A percentile compares a stretch with the other conserved stretches of the same genome.
phyloP scores from a whole-genome alignment of 2,113 vertebrate species.

The Thamnophis sirtalis region DNA sequence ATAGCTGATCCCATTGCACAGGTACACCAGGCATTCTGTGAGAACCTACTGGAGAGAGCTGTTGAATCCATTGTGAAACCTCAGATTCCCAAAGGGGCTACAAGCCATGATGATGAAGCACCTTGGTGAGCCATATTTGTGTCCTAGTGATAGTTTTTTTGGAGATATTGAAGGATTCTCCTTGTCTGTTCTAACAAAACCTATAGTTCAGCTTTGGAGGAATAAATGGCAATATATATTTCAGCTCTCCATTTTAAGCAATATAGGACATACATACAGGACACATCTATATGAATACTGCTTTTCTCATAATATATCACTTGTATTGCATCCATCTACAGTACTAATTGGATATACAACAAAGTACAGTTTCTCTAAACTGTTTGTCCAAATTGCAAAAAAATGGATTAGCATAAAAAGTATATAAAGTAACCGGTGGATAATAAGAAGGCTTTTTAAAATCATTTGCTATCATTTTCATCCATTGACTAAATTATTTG shows the following conservation, averaged over 20 bases:
- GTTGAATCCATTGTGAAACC: slow-evolving; percentile 91
- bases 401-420: not conserved
- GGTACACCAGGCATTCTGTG: slow-evolving; percentile 92
- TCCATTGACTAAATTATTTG: not conserved
- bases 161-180: not conserved
- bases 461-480: not conserved
- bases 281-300: not conserved
- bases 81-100: slow-evolving; percentile 63
- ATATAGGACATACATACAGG: not conserved
- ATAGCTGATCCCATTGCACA: slow-evolving; percentile 91
- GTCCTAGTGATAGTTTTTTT: not conserved
- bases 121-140: slow-evolving; percentile 58
- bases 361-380: not conserved
- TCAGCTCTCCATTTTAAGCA: not conserved
- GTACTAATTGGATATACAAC: not conserved
- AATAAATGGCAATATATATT: not conserved
- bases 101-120: slow-evolving; percentile 67
- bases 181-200: not conserved
- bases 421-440: not conserved
- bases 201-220: not conserved
- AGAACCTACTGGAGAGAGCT: slow-evolving; percentile 87
- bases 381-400: not conserved
- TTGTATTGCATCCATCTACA: not conserved
- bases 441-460: not conserved
- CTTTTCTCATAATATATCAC: not conserved